A percentile compares a stretch with the other conserved stretches of the same genome.
phyloP scores from a whole-genome alignment of 2,113 vertebrate genomes.

The Panthera tigris region DNA sequence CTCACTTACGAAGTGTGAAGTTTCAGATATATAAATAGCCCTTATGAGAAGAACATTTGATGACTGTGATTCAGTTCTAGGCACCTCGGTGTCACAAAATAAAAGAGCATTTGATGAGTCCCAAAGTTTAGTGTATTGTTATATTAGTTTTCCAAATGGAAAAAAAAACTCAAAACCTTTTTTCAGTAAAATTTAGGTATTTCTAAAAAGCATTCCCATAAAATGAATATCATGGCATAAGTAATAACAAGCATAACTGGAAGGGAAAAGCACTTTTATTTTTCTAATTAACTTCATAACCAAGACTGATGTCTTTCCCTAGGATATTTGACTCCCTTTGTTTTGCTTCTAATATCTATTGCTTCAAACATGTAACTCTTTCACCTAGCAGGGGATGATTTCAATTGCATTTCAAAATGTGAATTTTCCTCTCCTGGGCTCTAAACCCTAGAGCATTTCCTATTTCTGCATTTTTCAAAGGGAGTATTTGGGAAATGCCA shows the following conservation, averaged over 20 bases:
- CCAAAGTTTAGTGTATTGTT: constrained; percentile 36
- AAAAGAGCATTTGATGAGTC: not conserved
- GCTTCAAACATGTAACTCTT: not conserved
- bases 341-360: constrained; percentile 38
- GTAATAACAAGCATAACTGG: constrained; percentile 68
- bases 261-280: constrained; percentile 77
- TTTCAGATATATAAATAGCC: constrained; percentile 55
- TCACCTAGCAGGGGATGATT: constrained; percentile 24
- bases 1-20: not conserved
- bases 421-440: not conserved
- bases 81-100: not conserved
- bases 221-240: constrained; percentile 68
- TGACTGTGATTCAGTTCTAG: constrained; percentile 1
- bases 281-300: constrained; percentile 63
- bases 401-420: constrained; percentile 42
- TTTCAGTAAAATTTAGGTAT: constrained; percentile 48
- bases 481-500: not conserved
- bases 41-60: constrained; percentile 61
- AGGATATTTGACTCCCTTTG: not conserved
- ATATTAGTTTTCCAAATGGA: constrained; percentile 60
- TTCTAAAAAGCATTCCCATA: constrained; percentile 66
- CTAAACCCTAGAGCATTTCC: not conserved
- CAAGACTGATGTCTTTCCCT: constrained; percentile 65
- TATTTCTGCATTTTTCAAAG: constrained; percentile 42
- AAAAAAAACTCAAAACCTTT: constrained; percentile 2